Evolutionary conservation across 2,888 invertebrate genomes (phyloP), one percentile per base, ranked within the genome.

Genomic region (Troilus luridus): DNA sequence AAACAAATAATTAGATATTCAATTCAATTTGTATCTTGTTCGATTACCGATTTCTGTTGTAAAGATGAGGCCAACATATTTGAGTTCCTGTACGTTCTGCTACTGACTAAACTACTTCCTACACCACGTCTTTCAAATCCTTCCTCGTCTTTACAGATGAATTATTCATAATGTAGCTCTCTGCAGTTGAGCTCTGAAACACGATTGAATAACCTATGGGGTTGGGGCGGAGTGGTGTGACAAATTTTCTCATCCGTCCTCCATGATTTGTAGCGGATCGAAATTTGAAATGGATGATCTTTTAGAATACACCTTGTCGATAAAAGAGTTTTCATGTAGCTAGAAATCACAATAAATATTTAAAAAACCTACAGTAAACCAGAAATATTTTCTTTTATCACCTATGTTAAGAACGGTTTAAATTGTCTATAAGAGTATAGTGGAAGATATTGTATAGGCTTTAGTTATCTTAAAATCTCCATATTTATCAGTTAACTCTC

Each of bases 71-170:
- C 62, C 62, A 21, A 62, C 0, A 8, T 12, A 41, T 27, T 24
- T 77, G 9, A 17, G 9, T 41, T 41, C 17, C 24, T 12, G 67
- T 27, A 14, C 6, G 67, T 11, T 11, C 0, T 24, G 12, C 24
- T 27, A 17, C 14, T 19, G 27, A 21, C 27, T 77, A 2, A 77
- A 41, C 14, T 19, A 0, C 12, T 41, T 77, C 41, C 41, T 19
- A 8, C 17, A 27, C 7, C 27, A 17, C 17, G 41, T 17, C 72
- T 77, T 41, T 77, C 72, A 41, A 77, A 77, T 41, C 72, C 72
- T 24, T 41, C 72, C 27, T 41, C 41, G 7, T 77, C 41, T 77
- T 77, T 77, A 77, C 72, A 77, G 72, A 77, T 77, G 72, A 77
- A 77, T 77, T 77, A 77, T 77, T 77, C 72, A 77, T 8, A 7